Conservation (phyloP, 2,797 vertebrate genomes). For the Halcyon badia region DNA sequence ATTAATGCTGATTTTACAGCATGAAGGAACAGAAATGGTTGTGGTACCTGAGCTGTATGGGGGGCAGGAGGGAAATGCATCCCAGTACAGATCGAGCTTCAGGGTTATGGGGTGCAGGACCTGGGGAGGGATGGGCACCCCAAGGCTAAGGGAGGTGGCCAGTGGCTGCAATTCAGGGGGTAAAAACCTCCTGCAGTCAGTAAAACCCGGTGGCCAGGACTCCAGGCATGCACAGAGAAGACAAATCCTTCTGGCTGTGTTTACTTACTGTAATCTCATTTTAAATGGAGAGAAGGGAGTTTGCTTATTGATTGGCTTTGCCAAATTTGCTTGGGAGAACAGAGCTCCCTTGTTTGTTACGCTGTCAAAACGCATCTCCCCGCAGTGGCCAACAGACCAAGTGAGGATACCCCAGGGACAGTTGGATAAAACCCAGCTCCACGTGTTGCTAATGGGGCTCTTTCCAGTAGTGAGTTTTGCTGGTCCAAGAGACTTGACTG, state of each 20-base stretch:
- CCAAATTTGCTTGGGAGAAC: not conserved
- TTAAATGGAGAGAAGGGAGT: not conserved
- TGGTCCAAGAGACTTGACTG: not conserved
- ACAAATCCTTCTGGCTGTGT: not conserved
- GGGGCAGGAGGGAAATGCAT: not conserved
- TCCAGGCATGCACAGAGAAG: not conserved
- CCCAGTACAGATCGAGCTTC: not conserved
- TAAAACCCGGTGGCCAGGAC: not conserved
- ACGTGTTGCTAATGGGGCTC: rapidly evolving
- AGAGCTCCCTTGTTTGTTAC: not conserved
- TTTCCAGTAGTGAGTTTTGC: not conserved
- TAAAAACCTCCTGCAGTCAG: not conserved
- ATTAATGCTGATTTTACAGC: not conserved
- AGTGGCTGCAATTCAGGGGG: not conserved
- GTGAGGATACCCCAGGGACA: not conserved
- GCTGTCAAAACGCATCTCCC: not conserved
- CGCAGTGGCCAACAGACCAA: not conserved
- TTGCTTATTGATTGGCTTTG: not conserved
- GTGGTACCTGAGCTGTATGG: not conserved
- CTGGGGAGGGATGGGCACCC: rapidly evolving
- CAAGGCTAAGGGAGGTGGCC: rapidly evolving
- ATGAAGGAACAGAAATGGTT: not conserved
- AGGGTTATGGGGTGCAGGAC: not conserved
- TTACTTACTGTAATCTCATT: not conserved
- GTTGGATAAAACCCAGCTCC: not conserved